Percentiles rank a stretch among this genome's conserved stretches.
Conservation (phyloP, 2,113 vertebrate genomes). For the Bos indicus region DNA sequence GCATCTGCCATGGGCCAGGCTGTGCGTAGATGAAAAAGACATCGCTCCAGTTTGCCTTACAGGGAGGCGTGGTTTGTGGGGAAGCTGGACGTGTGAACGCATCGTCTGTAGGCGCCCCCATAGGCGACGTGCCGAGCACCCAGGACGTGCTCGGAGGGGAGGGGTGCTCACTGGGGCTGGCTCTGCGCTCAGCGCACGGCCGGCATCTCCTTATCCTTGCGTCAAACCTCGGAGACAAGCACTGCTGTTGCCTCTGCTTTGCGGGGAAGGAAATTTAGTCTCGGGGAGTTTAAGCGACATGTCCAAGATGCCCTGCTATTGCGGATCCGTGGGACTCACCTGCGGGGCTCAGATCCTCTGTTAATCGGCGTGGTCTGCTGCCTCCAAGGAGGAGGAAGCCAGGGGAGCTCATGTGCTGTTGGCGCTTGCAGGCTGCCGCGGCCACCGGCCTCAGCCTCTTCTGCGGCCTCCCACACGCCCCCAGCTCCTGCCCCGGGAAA, state of each 20-base stretch:
- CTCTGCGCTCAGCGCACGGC: rapidly evolving
- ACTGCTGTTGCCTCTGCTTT: not conserved
- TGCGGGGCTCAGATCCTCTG: not conserved
- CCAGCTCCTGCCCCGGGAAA: not conserved
- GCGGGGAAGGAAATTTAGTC: not conserved
- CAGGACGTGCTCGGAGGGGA: rapidly evolving
- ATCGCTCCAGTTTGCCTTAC: not conserved
- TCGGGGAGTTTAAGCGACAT: rapidly evolving
- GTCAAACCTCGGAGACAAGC: not conserved
- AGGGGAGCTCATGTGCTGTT: not conserved
- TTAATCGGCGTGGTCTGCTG: rapidly evolving
- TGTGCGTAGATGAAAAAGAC: not conserved
- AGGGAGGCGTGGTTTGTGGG: rapidly evolving
- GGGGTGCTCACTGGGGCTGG: rapidly evolving
- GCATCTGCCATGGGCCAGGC: not conserved
- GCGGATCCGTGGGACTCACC: not conserved
- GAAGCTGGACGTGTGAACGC: rapidly evolving
- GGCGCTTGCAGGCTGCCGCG: not conserved
- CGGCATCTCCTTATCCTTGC: not conserved
- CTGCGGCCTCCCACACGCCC: rapidly evolving
- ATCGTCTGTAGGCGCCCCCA: not conserved
- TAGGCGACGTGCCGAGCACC: not conserved
- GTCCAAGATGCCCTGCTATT: not conserved
- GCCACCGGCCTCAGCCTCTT: not conserved
- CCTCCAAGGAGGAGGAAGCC: not conserved